Percentiles rank a stretch among this genome's conserved stretches.
These are phyloP conservation scores for Lamprotornis superbus DNA, from an alignment of 2,113 vertebrate genomes.

Conservation along the genomic window DNA sequence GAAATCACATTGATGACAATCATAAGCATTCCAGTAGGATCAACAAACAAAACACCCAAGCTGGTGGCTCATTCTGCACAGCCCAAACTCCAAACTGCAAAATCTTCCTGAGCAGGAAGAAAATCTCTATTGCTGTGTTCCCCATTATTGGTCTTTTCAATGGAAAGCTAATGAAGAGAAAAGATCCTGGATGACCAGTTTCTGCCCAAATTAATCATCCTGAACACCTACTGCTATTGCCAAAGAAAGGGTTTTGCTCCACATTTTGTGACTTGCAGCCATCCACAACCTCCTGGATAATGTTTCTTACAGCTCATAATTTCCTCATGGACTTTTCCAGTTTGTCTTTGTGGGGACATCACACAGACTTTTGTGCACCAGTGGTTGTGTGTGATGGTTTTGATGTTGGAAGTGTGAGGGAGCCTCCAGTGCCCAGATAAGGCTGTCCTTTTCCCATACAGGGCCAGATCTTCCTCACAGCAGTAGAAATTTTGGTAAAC, in stretches of 20 bases:
- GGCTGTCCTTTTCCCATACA: not conserved
- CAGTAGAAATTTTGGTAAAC: not conserved
- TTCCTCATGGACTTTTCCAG: not conserved
- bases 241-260: not conserved
- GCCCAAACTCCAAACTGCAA: not conserved
- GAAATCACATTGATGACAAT: not conserved
- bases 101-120: not conserved
- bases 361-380: fast-evolving
- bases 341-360: not conserved
- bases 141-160: not conserved
- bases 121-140: not conserved
- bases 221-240: not conserved
- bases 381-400: not conserved
- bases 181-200: not conserved
- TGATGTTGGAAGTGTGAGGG: not conserved
- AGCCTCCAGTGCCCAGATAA: not conserved
- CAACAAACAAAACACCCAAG: not conserved
- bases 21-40: not conserved
- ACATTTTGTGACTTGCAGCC: not conserved
- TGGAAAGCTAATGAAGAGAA: not conserved
- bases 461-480: not conserved
- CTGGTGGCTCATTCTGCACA: not conserved
- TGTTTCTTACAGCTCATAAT: not conserved
- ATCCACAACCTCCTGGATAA: not conserved
- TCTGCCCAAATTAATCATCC: not conserved